phyloP scores from a whole-genome alignment of 2,888 invertebrate species.

The Capitulum mitella region DNA sequence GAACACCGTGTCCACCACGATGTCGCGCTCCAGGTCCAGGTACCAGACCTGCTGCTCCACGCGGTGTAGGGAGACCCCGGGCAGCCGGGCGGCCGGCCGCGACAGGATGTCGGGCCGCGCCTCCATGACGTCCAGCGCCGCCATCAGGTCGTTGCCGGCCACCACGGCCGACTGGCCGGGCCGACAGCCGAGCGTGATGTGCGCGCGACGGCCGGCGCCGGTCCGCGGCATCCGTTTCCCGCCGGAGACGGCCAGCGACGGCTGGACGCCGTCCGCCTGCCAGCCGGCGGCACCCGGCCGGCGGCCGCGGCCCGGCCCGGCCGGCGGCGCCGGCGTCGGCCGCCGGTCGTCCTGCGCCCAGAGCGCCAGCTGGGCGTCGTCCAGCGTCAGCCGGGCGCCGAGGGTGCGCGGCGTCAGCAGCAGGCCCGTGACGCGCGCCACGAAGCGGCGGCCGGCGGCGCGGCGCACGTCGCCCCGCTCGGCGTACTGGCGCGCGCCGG shows the following conservation, averaged over 20 bases:
- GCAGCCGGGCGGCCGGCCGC: not conserved
- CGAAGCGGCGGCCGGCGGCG: constrained; percentile 38
- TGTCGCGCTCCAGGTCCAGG: constrained; percentile 1
- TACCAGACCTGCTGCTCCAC: not conserved
- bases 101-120: constrained; percentile 12
- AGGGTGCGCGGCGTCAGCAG: constrained; percentile 41
- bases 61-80: not conserved
- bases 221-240: not conserved
- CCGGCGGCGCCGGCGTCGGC: constrained; percentile 47
- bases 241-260: constrained; percentile 3
- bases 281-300: not conserved
- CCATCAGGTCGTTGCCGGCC: constrained; percentile 39
- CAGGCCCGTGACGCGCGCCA: constrained; percentile 40
- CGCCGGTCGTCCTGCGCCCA: constrained; percentile 42
- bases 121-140: constrained; percentile 37
- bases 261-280: not conserved
- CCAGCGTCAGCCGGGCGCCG: constrained; percentile 41
- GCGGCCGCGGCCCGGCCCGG: constrained; percentile 41
- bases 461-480: constrained; percentile 36
- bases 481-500: constrained; percentile 38
- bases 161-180: constrained; percentile 37
- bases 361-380: constrained; percentile 38
- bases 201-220: constrained; percentile 37
- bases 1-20: not conserved
- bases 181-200: constrained; percentile 39